Base-by-base conservation (phyloP, 2,888 invertebrate genomes). In the Neuroscelio doddi region DNA sequence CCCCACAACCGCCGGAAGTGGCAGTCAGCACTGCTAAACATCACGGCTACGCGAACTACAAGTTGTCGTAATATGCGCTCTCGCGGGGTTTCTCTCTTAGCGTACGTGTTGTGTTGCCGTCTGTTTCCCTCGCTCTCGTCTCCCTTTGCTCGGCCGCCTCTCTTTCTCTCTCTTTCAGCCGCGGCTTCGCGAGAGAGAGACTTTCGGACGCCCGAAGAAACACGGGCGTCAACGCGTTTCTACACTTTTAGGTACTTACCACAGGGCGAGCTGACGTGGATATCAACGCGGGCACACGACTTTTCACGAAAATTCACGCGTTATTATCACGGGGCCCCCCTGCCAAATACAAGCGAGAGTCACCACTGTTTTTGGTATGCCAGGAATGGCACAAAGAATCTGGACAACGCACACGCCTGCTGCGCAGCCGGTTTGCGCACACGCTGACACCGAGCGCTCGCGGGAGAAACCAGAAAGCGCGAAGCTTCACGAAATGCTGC, bases 321-420 rank as follows among this genome's bases (percentile, higher is more conserved):
- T 73, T 72, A 71, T 76, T 75, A 76, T 75, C 72, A 70, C 77
- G 74, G 71, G 71, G 70, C 76, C 78, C 76, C 77, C 76, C 73
- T 73, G 74, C 84, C 84, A 85, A 86, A 86, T 85, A 85, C 83
- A 84, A 84, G 77, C 77, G 80, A 78, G 77, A 79, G 81, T 81
- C 75, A 82, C 84, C 74, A 85, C 86, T 85, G 86, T 86, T 87
- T 86, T 86, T 93, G 94, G 94, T 93, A 95, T 95, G 94, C 92
- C 90, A 93, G 92, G 94, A 94, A 95, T 95, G 94, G 92, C 93
- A 94, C 93, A 94, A 94, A 94, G 94, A 95, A 94, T 94, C 93
- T 91, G 90, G 93, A 94, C 93, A 93, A 94, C 94, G 94, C 93
- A 92, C 89, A 90, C 90, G 89, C 88, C 90, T 89, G 90, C 88